Percentiles rank a stretch among this genome's conserved stretches.
Conservation (phyloP, 2,113 vertebrate genomes). For the Pterocles burchelli region DNA sequence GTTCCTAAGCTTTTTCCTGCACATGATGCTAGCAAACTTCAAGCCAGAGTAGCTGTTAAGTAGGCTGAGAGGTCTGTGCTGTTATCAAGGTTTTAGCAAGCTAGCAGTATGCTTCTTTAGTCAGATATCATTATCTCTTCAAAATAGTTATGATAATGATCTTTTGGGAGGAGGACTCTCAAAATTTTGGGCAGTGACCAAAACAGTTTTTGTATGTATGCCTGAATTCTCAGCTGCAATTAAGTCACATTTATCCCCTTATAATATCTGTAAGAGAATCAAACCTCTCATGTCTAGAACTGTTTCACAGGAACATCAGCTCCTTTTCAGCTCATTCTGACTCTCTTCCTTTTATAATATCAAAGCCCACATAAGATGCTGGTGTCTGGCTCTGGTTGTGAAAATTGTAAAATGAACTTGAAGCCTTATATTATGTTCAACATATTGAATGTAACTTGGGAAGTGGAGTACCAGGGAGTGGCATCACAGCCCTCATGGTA, state of each 20-base stretch:
- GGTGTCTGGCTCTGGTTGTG: not conserved
- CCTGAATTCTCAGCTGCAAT: not conserved
- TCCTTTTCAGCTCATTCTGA: not conserved
- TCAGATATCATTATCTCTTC: not conserved
- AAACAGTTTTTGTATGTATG: not conserved
- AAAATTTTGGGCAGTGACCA: not conserved
- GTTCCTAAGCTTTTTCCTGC: not conserved
- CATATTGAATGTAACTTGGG: accelerated
- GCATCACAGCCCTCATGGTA: not conserved
- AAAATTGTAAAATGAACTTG: not conserved
- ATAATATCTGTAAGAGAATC: not conserved
- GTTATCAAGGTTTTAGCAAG: not conserved
- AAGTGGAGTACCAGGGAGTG: not conserved
- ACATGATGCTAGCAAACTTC: not conserved
- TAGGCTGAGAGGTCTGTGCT: not conserved
- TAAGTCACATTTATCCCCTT: not conserved
- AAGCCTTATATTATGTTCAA: not conserved
- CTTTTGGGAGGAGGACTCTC: not conserved
- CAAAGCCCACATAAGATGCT: not conserved
- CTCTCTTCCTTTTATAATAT: not conserved
- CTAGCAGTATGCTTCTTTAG: not conserved
- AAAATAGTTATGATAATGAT: not conserved
- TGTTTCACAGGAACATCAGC: not conserved
- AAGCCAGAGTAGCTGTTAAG: not conserved
- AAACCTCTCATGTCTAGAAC: not conserved